Evolutionary conservation across 1,140 invertebrate genomes (phyloP), one percentile per base, ranked within the genome.

Genomic region (Charaxes varanes): DNA sequence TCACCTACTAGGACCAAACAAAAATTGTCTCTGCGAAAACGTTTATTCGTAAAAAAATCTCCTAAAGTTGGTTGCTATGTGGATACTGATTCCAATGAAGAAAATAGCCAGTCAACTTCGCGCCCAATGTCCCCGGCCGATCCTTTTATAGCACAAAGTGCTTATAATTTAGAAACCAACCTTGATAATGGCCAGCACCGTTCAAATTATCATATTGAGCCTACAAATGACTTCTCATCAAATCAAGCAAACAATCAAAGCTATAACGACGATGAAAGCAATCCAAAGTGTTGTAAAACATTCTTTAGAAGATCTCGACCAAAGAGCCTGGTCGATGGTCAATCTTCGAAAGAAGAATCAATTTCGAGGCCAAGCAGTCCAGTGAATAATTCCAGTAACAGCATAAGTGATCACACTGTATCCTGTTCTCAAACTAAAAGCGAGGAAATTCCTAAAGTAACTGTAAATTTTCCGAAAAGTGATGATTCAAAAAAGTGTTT

Each of bases 21-120:
- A 45, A 85, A 85, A 48, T 56, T 85, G 41, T 85, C 80, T 27
- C 53, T 85, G 30, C 69, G 82, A 15, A 85, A 85, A 57, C 70
- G 82, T 12, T 52, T 84, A 37, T 80, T 85, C 48, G 80, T 84
- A 24, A 85, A 85, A 56, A 85, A 85, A 51, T 85, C 82, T 6
- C 80, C 82, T 24, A 84, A 78, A 71, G 82, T 85, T 50, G 82
- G 82, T 26, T 85, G 82, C 57, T 79, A 78, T 66, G 70, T 82
- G 24, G 79, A 81, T 54, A 76, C 72, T 26, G 77, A 81, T 70
- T 82, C 78, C 5, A 74, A 76, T 33, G 78, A 82, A 42, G 78
- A 82, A 63, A 74, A 71, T 30, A 62, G 50, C 15, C 74, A 80
- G 31, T 64, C 71, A 22, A 53, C 60, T 8, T 82, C 78, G 28